A percentile compares a stretch with the other conserved stretches of the same genome.
Conservation (phyloP, 2,797 vertebrate species). For the Microhierax caerulescens region DNA sequence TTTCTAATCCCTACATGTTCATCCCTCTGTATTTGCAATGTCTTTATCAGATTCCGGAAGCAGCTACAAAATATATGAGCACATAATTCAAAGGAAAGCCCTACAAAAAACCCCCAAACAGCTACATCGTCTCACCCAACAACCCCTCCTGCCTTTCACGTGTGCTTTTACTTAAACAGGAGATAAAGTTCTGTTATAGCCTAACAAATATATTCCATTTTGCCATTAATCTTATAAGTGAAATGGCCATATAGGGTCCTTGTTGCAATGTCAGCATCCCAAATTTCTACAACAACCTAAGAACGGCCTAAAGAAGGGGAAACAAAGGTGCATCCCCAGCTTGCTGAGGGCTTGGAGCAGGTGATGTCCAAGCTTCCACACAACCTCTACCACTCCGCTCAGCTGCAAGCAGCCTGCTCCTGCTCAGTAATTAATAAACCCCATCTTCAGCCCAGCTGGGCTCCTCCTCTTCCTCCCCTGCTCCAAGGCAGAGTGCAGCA, state of each 20-base stretch:
- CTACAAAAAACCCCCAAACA: neutral
- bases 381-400: neutral
- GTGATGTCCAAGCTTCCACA: neutral
- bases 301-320: neutral
- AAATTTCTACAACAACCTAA: neutral
- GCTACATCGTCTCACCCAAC: neutral
- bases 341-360: neutral
- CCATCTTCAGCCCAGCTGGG: neutral
- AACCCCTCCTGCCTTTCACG: neutral
- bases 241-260: neutral
- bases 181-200: neutral
- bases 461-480: neutral
- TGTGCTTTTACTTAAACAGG: neutral
- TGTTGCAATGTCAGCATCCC: neutral
- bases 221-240: neutral
- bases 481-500: fast-evolving
- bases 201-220: neutral
- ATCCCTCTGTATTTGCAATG: neutral
- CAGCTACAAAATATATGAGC: neutral
- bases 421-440: neutral
- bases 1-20: neutral
- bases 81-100: neutral
- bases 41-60: neutral
- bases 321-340: neutral
- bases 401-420: neutral